Evolutionary conservation across 1,140 invertebrate genomes (phyloP), one percentile per base, ranked within the genome.

Genomic region (Plectus sambesii): DNA sequence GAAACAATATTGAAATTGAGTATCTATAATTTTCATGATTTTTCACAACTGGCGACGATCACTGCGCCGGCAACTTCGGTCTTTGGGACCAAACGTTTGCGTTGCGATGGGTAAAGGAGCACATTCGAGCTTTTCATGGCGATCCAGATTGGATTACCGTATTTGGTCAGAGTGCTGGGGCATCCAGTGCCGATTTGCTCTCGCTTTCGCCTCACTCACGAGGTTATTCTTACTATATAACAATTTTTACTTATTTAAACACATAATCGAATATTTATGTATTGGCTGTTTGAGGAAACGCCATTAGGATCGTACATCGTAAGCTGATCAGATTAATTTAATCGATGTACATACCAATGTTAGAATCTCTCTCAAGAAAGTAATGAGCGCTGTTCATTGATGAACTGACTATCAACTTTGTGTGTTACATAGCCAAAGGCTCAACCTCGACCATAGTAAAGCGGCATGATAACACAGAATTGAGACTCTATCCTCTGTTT

Each of bases 41-140:
- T 42, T 47, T 70, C 9, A 67, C 47, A 23, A 66, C 63, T 2
- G 62, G 60, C 24, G 68, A 71, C 53, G 52, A 51, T 2, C 54
- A 36, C 19, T 41, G 53, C 20, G 60, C 66, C 12, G 76, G 76
- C 26, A 78, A 78, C 56, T 61, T 62, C 48, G 76, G 76, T 8
- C 58, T 77, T 15, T 74, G 83, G 81, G 89, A 94, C 73, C 86
- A 90, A 72, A 79, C 82, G 0, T 57, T 87, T 61, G 88, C 87
- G 0, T 81, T 93, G 36, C 33, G 46, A 49, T 63, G 72, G 65
- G 42, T 70, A 15, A 51, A 58, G 20, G 36, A 64, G 12, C 70
- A 73, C 43, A 63, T 70, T 25, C 26, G 24, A 0, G 25, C 38
- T 9, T 71, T 71, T 43, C 66, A 71, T 12, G 69, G 69, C 5